phyloP scores from a whole-genome alignment of 1,140 invertebrate species.

The Drosophila bocqueti region DNA sequence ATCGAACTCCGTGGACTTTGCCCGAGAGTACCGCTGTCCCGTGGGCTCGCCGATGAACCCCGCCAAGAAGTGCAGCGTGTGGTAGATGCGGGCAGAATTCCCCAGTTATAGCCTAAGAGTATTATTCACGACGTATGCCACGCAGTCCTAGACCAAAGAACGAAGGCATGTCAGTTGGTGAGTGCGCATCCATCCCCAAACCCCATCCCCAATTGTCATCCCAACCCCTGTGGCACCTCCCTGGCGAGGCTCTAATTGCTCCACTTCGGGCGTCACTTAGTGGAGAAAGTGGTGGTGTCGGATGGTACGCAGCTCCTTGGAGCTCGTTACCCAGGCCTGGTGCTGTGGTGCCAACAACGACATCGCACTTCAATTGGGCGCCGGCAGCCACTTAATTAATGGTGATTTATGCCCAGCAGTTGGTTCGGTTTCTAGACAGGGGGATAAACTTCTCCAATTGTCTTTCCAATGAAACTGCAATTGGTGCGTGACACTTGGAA shows the following conservation, averaged over 20 bases:
- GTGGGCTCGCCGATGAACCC: constrained; percentile 93
- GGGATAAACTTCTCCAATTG: constrained; percentile 63
- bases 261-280: constrained; percentile 38
- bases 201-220: neutral
- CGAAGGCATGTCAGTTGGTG: constrained; percentile 38
- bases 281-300: constrained; percentile 26
- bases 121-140: constrained; percentile 55
- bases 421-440: constrained; percentile 14
- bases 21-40: constrained; percentile 90
- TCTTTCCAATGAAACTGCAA: constrained; percentile 52
- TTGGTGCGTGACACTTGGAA: constrained; percentile 29
- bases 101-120: constrained; percentile 52
- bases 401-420: constrained; percentile 70
- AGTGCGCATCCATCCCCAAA: constrained; percentile 26
- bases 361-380: constrained; percentile 63
- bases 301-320: constrained; percentile 18
- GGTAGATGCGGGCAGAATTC: constrained; percentile 44
- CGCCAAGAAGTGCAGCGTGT: constrained; percentile 90
- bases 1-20: constrained; percentile 93
- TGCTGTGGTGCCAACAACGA: constrained; percentile 57
- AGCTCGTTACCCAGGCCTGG: constrained; percentile 28
- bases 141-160: constrained; percentile 31
- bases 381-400: constrained; percentile 70
- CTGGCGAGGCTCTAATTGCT: constrained; percentile 29
- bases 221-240: neutral